Base-by-base conservation (phyloP, 2,797 vertebrate genomes). In the Lepus oiostolus region DNA sequence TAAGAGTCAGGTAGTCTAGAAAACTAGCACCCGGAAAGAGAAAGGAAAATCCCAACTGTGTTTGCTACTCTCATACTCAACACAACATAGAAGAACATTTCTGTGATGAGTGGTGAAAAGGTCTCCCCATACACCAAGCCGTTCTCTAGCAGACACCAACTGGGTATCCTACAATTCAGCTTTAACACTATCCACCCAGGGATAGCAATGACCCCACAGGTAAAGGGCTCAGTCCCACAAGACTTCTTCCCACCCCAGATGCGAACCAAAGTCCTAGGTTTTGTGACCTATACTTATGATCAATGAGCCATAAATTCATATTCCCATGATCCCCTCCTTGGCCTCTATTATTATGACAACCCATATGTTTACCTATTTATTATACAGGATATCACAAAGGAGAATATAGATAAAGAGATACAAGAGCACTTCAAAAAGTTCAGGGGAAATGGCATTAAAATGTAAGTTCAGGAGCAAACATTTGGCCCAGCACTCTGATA, bases 1-100 rank as follows among this genome's bases (percentile, higher is more conserved):
- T 54, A 70, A 85, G 14, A 94, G 71, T 72, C 32, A 89, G 42
- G 58, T 71, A 72, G 19, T 72, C 88, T 75, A 79, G 42, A 90
- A 85, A 86, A 50, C 65, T 75, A 63, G 47, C 14, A 63, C 19
- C 24, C 84, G 67, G 30, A 71, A 71, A 75, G 11, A 76, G 24
- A 68, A 1, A 84, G 14, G 30, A 72, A 35, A 76, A 72, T 32
- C 58, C 38, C 30, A 32, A 87, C 5, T 32, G 35, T 9, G 42
- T 70, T 71, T 92, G 79, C 60, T 77, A 52, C 42, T 79, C 13
- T 71, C 63, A 88, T 10, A 54, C 32, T 92, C 79, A 84, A 70
- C n/a, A 68, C 63, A 93, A 93, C 68, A 72, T 38, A 24, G 47
- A 65, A 74, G 24, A 54, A 60, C 16, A 82, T 74, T 83, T 88